Conservation (phyloP, 2,113 vertebrate genomes). For the Cynopterus brachyotis region DNA sequence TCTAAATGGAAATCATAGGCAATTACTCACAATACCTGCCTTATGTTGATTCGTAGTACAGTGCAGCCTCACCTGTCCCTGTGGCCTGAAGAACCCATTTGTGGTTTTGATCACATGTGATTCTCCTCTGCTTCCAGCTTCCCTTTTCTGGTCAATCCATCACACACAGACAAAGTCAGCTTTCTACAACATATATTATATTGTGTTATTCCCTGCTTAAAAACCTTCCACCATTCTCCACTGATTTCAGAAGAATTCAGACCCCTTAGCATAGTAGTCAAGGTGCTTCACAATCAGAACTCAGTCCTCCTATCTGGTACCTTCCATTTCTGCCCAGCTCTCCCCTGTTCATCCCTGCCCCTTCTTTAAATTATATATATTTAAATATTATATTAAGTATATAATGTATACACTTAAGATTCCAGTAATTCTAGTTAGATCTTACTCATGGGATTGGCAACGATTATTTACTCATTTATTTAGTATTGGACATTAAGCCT, state of each 20-base stretch:
- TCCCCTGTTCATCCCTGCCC: background rate
- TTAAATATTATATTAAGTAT: background rate
- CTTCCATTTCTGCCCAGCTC: background rate
- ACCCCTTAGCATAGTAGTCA: background rate
- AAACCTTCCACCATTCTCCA: background rate
- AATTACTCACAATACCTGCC: background rate
- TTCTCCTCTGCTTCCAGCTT: background rate
- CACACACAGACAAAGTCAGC: background rate
- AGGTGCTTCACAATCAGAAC: background rate
- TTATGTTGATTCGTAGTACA: background rate
- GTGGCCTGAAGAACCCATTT: background rate
- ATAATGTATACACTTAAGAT: no score
- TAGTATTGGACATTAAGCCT: background rate
- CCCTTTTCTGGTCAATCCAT: background rate
- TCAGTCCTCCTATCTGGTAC: background rate
- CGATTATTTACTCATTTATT: background rate
- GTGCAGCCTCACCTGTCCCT: background rate
- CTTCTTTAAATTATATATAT: background rate
- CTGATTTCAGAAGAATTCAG: background rate
- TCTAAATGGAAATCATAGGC: background rate
- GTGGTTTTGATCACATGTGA: background rate
- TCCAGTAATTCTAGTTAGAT: background rate
- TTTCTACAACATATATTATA: background rate
- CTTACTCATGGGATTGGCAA: background rate
- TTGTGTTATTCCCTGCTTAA: background rate